Evolutionary conservation across 2,888 invertebrate genomes (phyloP).

Genomic region (Camptogramma bilineatum): DNA sequence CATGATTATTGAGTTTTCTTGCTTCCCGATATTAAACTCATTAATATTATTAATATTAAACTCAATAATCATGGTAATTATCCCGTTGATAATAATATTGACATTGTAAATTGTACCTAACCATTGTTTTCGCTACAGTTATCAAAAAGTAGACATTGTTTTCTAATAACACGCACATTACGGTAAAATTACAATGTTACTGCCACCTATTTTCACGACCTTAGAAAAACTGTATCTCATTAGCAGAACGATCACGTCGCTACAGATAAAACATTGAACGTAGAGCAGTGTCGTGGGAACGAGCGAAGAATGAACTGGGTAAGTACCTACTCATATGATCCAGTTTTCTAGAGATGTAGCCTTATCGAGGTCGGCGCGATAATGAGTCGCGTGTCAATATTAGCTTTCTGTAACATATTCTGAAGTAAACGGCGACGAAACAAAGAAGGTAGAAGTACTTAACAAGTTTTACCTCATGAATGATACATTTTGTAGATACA

Average conservation of each 20-base stretch:
- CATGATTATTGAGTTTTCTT: too few relatives aligned
- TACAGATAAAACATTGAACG: constrained; percentile 66
- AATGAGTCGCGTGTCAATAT: constrained; percentile 77
- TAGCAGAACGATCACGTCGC: constrained; percentile 74
- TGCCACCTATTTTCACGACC: constrained; percentile 56
- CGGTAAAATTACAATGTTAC: constrained; percentile 37
- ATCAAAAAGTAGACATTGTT: too few relatives aligned
- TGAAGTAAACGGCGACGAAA: constrained; percentile 47
- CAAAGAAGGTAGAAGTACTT: constrained; percentile 56
- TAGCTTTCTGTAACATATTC: constrained; percentile 61
- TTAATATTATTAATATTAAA: too few relatives aligned
- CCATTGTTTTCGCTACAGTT: constrained; percentile 29
- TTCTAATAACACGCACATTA: constrained; percentile 37
- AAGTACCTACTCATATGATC: constrained; percentile 62
- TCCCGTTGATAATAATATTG: too few relatives aligned
- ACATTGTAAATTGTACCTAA: constrained; percentile 13
- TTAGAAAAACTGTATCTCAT: constrained; percentile 70
- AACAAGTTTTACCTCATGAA: constrained; percentile 49
- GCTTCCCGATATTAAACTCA: too few relatives aligned
- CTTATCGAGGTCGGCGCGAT: constrained; percentile 78
- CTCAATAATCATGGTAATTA: too few relatives aligned
- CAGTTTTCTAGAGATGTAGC: constrained; percentile 79
- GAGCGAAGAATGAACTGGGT: constrained; percentile 65
- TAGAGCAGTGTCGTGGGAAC: constrained; percentile 79
- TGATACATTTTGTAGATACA: constrained; percentile 32